These are phyloP conservation scores for Craterocephalus amniculus DNA, from an alignment of 2,797 vertebrate genomes.

Conservation along the genomic window DNA sequence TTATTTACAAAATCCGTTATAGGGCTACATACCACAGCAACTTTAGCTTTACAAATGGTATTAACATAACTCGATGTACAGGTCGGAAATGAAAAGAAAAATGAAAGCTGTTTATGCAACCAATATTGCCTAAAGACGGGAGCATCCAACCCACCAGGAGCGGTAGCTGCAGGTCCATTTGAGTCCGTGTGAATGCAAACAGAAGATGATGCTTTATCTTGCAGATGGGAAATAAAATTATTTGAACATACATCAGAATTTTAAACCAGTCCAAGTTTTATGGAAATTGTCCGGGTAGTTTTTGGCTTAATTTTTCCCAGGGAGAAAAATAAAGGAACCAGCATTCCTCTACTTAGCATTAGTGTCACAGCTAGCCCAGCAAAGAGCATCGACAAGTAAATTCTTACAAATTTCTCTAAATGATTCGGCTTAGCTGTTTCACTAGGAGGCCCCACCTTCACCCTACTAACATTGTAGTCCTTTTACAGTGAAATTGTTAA, in stretches of 20 bases:
- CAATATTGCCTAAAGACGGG: constrained; percentile 2
- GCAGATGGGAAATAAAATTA: too few relatives aligned
- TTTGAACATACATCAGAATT: too few relatives aligned
- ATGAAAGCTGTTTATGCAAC: constrained; percentile 5
- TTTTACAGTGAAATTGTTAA: background rate
- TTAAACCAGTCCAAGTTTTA: background rate
- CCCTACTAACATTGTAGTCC: background rate
- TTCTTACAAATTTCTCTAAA: background rate
- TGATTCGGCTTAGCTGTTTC: background rate
- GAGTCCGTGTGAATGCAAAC: background rate
- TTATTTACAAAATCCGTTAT: constrained; percentile 61
- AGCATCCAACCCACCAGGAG: background rate
- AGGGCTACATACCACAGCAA: constrained; percentile 42
- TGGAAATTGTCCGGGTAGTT: background rate
- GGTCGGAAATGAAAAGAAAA: constrained; percentile 1
- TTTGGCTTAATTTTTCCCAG: too few relatives aligned
- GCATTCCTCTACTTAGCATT: background rate
- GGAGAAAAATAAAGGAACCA: too few relatives aligned
- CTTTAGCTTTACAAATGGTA: constrained; percentile 48
- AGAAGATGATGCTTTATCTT: too few relatives aligned
- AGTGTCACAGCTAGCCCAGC: background rate
- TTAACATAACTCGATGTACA: constrained; percentile 33
- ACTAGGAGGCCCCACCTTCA: too few relatives aligned
- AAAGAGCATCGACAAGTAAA: background rate
- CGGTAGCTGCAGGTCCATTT: background rate